Evolutionary conservation across 2,113 vertebrate species (phyloP).

Genomic region (Crotalus helleri): DNA sequence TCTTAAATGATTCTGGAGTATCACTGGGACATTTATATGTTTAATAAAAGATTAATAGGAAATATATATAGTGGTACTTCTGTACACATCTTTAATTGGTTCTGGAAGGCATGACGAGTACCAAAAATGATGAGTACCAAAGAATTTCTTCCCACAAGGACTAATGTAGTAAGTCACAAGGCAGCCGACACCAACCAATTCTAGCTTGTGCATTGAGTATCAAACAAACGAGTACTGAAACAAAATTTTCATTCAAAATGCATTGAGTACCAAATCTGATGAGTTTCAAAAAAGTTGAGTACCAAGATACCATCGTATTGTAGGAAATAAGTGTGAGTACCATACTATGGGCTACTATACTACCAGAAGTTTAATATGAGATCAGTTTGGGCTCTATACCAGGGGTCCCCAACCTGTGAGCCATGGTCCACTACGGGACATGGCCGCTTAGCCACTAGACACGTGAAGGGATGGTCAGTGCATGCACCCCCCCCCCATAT

Average conservation of each 20-base stretch:
- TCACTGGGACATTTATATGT: not conserved
- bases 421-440: too few relatives aligned
- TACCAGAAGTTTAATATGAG: not conserved
- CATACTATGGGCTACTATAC: not conserved
- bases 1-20: not conserved
- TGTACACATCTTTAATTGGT: too few relatives aligned
- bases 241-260: not conserved
- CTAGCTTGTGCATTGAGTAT: not conserved
- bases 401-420: too few relatives aligned
- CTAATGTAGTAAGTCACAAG: not conserved
- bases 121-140: not conserved
- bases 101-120: too few relatives aligned
- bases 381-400: not conserved
- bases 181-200: not conserved
- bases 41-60: not conserved
- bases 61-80: not conserved
- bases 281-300: not conserved
- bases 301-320: not conserved
- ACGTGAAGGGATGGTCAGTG: too few relatives aligned
- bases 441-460: too few relatives aligned
- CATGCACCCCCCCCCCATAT: too few relatives aligned
- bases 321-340: not conserved
- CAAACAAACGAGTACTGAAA: not conserved
- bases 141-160: not conserved
- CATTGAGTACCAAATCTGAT: not conserved